Evolutionary conservation across 1,140 invertebrate species (phyloP), one percentile per base, ranked within the genome.

Genomic region (Adoxophyes honmai): DNA sequence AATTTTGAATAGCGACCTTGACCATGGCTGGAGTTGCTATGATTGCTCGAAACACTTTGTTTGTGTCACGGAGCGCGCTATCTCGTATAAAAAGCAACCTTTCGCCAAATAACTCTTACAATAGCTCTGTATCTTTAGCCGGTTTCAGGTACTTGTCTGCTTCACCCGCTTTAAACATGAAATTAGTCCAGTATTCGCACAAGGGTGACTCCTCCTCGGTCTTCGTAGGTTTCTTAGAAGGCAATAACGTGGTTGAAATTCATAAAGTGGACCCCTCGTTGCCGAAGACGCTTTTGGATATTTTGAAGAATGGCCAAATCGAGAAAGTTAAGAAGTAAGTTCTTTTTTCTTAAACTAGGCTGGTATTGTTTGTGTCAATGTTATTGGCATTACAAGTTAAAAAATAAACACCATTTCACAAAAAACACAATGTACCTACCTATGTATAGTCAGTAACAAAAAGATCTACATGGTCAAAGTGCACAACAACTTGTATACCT

Each of bases 161-260:
- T 34, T 72, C 70, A 54, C 62, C 54, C n/a, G 64, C 14, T 61
- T 77, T 39, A 73, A 88, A 86, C 21, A 90, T 90, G 89, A 86
- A 87, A 61, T 67, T 87, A 11, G 76, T 87, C 34, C 88, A 89
- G 55, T 89, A 89, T 70, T 62, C 64, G n/a, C 81, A 81, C 16
- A 73, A 73, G 16, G 48, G 71, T 33, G 70, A 74, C 8, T 72
- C 78, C 8, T 72, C 78, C 1, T 59, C 66, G 16, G 56, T 83
- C 15, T 66, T 78, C 6, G 81, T 78, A 1, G 88, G 88, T 4
- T 81, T 75, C 66, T 56, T 89, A 5, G 76, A 80, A n/a, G 74
- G 75, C 4, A 64, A 83, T 39, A 70, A 76, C 21, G 70, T 89
- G 21, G 76, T 88, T 0, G 85, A 89, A 59, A 56, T 89, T 34